These are phyloP conservation scores for Montipora capitata DNA, from an alignment of 92 coral and sea anemone species.

Conservation along the genomic window DNA sequence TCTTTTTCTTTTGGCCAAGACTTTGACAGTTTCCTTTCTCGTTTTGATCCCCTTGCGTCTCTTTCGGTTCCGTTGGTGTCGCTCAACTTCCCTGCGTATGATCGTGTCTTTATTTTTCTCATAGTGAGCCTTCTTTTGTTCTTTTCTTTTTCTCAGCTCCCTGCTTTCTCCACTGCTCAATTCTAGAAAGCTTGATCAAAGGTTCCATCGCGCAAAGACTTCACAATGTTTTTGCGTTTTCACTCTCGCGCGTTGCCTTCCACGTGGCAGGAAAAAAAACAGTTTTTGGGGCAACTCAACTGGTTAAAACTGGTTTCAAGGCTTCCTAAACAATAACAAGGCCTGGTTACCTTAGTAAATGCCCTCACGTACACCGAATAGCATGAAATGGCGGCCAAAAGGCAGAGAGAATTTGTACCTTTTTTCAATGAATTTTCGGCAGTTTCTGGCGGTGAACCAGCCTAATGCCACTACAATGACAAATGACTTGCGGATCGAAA, in stretches of 20 bases:
- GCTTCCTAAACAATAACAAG: slow-evolving; percentile 11
- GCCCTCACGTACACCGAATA: not conserved
- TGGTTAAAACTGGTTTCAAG: not conserved
- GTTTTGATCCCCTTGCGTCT: not conserved
- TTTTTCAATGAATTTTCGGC: not conserved
- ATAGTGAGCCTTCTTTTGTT: not conserved
- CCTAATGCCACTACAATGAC: not conserved
- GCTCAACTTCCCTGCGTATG: not conserved
- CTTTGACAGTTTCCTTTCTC: not conserved
- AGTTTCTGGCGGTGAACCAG: not conserved
- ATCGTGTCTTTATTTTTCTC: not conserved
- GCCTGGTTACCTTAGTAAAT: slow-evolving; percentile 11
- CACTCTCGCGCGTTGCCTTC: not conserved
- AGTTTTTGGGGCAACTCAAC: slow-evolving; percentile 3
- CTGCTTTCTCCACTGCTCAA: not conserved
- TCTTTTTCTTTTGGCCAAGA: not conserved
- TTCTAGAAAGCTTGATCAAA: not conserved
- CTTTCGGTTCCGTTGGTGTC: not conserved
- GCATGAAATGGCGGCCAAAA: slow-evolving; percentile 17
- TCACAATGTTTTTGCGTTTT: too few species aligned
- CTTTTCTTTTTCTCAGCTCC: not conserved
- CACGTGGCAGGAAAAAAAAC: not conserved
- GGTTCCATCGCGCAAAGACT: not conserved
- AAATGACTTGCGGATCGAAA: not conserved
- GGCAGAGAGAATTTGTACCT: not conserved